Evolutionary conservation across 2,888 invertebrate genomes (phyloP), one percentile per base, ranked within the genome.

Genomic region (Melanargia galathea): DNA sequence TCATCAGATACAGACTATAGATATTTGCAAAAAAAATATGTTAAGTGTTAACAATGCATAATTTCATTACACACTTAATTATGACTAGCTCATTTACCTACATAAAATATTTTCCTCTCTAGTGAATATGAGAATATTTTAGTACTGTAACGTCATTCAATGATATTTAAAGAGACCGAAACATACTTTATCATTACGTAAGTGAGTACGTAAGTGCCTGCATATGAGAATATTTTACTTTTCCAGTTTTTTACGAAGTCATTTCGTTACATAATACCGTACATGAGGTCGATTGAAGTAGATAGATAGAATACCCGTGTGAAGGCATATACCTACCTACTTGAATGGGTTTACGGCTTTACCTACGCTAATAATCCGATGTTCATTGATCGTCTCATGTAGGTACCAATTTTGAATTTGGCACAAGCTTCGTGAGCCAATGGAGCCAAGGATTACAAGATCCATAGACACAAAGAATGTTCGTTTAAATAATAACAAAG

Each of bases 391-490:
- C 63, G 38, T 55, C 30, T 52, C 6, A 26, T 26, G 26, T 26
- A 46, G 52, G 52, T 60, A 57, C 60, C 48, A 52, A 60, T 63
- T 65, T 61, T 35, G 63, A 52, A 60, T 60, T 65, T 58, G 48
- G 60, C 40, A 63, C 40, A 51, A 51, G 58, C 55, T 54, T 59
- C 60, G 51, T 65, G 63, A 63, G 59, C 60, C 54, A 66, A 66
- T 61, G 62, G 62, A 66, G 64, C 64, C 64, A 66, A 64, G 66
- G 66, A 56, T 67, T 67, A 63, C 67, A 46, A 60, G 67, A 62
- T 60, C 13, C 51, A 30, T 10, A 30, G 16, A 30, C 38, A 33
- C 16, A 55, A 46, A n/a, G 55, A 33, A 40, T 60, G 43, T 58
- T 63, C 60, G 10, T 58, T 49, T 49, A 8, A 56, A 66, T 38